Conservation (phyloP, 2,797 vertebrate species). For the Mus caroli region DNA sequence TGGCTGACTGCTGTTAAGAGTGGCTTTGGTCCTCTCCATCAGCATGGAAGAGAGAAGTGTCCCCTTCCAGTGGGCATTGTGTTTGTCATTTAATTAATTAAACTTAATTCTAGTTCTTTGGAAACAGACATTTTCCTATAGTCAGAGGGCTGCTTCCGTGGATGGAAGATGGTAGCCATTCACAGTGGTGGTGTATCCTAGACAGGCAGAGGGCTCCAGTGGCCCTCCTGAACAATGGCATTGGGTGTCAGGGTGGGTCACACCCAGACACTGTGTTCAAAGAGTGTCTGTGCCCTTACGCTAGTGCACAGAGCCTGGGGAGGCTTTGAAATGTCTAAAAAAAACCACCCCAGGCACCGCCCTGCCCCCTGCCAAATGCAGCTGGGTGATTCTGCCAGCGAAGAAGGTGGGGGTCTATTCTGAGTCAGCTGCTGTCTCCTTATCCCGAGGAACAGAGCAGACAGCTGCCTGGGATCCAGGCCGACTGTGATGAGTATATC, state of each 20-base stretch:
- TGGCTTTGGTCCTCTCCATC: background rate
- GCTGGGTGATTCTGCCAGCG: background rate
- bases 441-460: background rate
- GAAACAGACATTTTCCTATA: background rate
- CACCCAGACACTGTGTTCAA: background rate
- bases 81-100: background rate
- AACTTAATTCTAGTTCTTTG: background rate
- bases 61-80: background rate
- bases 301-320: background rate
- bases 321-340: slow-evolving; percentile 2
- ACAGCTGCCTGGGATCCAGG: background rate
- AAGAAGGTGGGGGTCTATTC: background rate
- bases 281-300: background rate
- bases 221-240: background rate
- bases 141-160: background rate
- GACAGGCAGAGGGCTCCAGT: background rate
- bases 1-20: background rate
- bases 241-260: rapidly evolving
- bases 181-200: rapidly evolving
- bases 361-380: background rate
- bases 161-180: rapidly evolving
- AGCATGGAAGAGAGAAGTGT: background rate
- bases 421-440: background rate
- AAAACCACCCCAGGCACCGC: background rate
- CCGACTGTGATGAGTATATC: background rate